A percentile compares a stretch with the other conserved stretches of the same genome.
These are phyloP conservation scores for Drosophila sechellia DNA, from an alignment of 1,140 invertebrate species.

Conservation along the genomic window DNA sequence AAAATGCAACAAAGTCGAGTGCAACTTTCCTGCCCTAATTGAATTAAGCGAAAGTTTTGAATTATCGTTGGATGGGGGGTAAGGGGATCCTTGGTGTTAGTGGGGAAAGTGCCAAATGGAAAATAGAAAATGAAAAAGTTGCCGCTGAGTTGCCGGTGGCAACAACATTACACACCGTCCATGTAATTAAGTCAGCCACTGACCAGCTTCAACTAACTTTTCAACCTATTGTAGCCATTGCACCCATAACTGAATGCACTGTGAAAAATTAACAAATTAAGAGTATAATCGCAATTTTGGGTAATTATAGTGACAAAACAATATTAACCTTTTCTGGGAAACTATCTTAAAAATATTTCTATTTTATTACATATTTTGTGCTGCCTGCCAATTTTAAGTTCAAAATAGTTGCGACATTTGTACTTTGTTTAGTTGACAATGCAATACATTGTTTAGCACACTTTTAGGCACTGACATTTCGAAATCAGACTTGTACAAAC, in stretches of 20 bases:
- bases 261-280: neutral
- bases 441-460: neutral
- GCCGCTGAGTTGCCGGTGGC: slow-evolving; percentile 30
- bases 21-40: slow-evolving; percentile 59
- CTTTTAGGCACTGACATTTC: slow-evolving; percentile 1
- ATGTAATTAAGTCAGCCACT: slow-evolving; percentile 56
- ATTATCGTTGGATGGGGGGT: slow-evolving; percentile 31
- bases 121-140: slow-evolving; percentile 12
- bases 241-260: neutral
- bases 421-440: neutral
- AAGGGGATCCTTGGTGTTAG: too few species aligned
- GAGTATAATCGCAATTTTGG: neutral
- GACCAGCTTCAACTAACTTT: slow-evolving; percentile 13
- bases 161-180: slow-evolving; percentile 46
- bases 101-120: slow-evolving; percentile 33
- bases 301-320: neutral
- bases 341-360: neutral
- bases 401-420: neutral
- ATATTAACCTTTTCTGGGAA: too few species aligned
- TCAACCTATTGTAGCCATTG: slow-evolving; percentile 18
- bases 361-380: neutral
- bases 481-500: neutral
- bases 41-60: slow-evolving; percentile 64
- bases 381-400: neutral
- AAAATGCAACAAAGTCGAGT: slow-evolving; percentile 35